Evolutionary conservation across 2,888 invertebrate species (phyloP).

Genomic region (Chrysopilus asiliformis): DNA sequence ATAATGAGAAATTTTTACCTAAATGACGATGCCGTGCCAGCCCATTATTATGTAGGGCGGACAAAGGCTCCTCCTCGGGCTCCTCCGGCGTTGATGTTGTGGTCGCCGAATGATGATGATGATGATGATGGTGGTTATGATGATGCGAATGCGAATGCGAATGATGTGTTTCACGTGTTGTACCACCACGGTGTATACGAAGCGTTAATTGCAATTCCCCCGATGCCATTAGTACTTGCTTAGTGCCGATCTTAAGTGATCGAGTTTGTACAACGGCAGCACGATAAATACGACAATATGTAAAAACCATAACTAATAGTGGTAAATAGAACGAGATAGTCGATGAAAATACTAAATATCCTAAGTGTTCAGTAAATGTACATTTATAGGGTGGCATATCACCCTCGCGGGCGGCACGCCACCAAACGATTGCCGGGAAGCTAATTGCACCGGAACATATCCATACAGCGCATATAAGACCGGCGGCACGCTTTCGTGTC

Average conservation of each 20-base stretch:
- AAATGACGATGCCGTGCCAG: constrained; percentile 56
- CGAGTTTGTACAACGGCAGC: constrained; percentile 87
- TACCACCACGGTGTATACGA: constrained; percentile 86
- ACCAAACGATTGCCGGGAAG: constrained; percentile 95
- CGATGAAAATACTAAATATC: constrained; percentile 93
- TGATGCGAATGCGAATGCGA: constrained; percentile 9
- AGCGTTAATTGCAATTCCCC: constrained; percentile 79
- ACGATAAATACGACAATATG: constrained; percentile 89
- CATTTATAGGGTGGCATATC: constrained; percentile 76
- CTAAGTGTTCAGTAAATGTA: constrained; percentile 91
- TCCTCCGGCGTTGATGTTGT: constrained; percentile 54
- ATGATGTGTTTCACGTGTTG: constrained; percentile 44
- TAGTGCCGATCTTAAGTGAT: constrained; percentile 81
- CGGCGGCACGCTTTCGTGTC: constrained; percentile 74
- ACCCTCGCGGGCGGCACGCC: constrained; percentile 74
- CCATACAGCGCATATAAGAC: constrained; percentile 90
- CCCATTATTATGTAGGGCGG: constrained; percentile 65
- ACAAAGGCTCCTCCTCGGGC: constrained; percentile 52
- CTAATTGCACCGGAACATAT: constrained; percentile 92
- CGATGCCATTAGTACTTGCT: constrained; percentile 73
- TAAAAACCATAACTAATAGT: constrained; percentile 93
- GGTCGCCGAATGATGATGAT: constrained; percentile 27
- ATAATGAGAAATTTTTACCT: constrained; percentile 83
- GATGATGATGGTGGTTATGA: constrained; percentile 26
- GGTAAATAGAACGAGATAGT: constrained; percentile 97